Evolutionary conservation across 2,888 invertebrate genomes (phyloP).

Genomic region (Macrosoma leucophasiata): DNA sequence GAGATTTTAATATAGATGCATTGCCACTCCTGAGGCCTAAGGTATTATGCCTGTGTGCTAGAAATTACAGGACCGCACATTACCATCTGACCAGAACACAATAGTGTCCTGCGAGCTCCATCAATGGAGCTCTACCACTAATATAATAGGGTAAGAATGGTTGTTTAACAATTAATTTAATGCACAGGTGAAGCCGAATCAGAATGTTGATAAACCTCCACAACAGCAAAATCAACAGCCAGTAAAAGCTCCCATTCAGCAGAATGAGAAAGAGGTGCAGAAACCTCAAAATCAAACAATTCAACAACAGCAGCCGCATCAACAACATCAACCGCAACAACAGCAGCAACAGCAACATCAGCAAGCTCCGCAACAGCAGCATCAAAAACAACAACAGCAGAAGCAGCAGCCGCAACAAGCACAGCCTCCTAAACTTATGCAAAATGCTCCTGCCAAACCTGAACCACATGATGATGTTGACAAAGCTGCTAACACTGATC

Average conservation of each 20-base stretch:
- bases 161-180: too few relatives aligned
- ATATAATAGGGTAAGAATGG: too few relatives aligned
- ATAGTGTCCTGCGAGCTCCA: too few relatives aligned
- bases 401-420: conserved; percentile 27
- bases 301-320: conserved; percentile 16
- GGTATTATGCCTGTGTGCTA: too few relatives aligned
- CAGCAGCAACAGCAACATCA: conserved; percentile 23
- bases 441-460: conserved; percentile 32
- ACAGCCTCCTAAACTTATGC: conserved; percentile 20
- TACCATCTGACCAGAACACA: too few relatives aligned
- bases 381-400: conserved; percentile 26
- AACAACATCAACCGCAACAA: conserved; percentile 22
- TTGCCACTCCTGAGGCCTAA: too few relatives aligned
- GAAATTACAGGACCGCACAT: too few relatives aligned
- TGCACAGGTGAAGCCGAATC: too few relatives aligned
- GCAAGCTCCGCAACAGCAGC: conserved; percentile 24
- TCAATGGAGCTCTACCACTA: too few relatives aligned
- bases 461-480: conserved; percentile 49
- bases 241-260: conserved; percentile 16
- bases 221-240: conserved; percentile 22
- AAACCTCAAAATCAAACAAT: conserved; percentile 12
- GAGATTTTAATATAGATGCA: too few relatives aligned
- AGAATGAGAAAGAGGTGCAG: conserved; percentile 23
- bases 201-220: conserved; percentile 12
- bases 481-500: conserved; percentile 40